Base-by-base conservation (phyloP, 2,888 invertebrate genomes). In the Drosophila recens region DNA sequence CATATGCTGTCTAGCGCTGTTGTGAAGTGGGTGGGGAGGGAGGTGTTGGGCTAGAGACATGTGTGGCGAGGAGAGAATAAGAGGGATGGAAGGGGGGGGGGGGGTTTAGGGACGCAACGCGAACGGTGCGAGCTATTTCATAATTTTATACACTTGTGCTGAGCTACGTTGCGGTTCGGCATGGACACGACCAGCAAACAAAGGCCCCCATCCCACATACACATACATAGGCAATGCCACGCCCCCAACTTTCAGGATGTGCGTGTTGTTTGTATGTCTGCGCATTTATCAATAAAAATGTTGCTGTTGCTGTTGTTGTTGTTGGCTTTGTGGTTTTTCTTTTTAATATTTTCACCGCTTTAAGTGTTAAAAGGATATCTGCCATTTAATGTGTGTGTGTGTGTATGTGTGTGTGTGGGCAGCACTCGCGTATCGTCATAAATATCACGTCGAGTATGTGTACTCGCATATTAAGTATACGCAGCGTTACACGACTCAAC, bases 201-300 rank as follows among this genome's bases (percentile, higher is more conserved):
- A 48, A 65, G 17, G 34, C 3, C 17, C 8, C 45, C 27, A 23
- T 36, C 48, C 20, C 23, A n/a, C 30, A 56, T 45, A 53, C 43
- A 42, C 34, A 63, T 30, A 43, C 17, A 42, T 38, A 33, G 42
- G 15, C 17, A 20, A 40, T 66, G 67, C 45, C 62, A 52, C 53
- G 51, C 66, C 64, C 11, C 36, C 52, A 52, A 27, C 52, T 38
- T 38, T n/a, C 30, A 30, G 8, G 30, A 30, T 17, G 49, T 68
- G 49, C 66, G 49, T 57, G 46, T 67, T 69, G 67, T 68, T 63
- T 66, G 80, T 77, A 69, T 85, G 80, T 88, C 75, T 78, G 78
- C 76, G 77, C 80, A 87, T 91, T 87, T 90, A 91, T 91, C 90
- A 90, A 91, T 91, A 90, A 90, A 91, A 90, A 82, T 82, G 61